Evolutionary conservation across 2,888 invertebrate species (phyloP).

Genomic region (Lucinisca nassula): DNA sequence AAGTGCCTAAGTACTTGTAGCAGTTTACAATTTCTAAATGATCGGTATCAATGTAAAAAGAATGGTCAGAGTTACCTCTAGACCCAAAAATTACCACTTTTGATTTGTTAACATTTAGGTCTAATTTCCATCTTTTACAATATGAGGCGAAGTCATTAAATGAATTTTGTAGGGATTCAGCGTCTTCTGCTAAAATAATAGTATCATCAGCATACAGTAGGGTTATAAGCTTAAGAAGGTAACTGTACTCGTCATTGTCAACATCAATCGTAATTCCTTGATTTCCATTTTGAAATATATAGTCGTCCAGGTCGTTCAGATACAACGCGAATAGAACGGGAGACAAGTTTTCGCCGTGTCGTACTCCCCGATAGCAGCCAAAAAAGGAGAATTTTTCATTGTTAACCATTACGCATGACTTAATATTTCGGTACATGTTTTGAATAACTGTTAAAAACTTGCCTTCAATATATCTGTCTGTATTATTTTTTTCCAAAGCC

Average conservation of each 20-base stretch:
- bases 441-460: neutral
- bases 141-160: neutral
- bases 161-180: neutral
- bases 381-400: neutral
- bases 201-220: neutral
- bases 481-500: neutral
- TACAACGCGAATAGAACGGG: neutral
- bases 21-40: neutral
- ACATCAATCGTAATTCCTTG: neutral
- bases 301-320: neutral
- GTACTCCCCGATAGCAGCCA: neutral
- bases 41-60: neutral
- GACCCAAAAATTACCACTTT: neutral
- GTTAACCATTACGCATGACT: neutral
- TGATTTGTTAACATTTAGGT: neutral
- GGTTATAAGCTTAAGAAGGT: neutral
- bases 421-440: neutral
- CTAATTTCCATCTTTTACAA: neutral
- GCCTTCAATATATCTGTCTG: neutral
- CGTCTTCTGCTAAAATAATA: neutral
- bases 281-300: neutral
- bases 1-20: constrained; percentile 29
- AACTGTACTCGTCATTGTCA: neutral
- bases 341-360: neutral
- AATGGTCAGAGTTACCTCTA: neutral